Evolutionary conservation across 2,113 vertebrate genomes (phyloP), one percentile per base, ranked within the genome.

Genomic region (Pandion haliaetus): DNA sequence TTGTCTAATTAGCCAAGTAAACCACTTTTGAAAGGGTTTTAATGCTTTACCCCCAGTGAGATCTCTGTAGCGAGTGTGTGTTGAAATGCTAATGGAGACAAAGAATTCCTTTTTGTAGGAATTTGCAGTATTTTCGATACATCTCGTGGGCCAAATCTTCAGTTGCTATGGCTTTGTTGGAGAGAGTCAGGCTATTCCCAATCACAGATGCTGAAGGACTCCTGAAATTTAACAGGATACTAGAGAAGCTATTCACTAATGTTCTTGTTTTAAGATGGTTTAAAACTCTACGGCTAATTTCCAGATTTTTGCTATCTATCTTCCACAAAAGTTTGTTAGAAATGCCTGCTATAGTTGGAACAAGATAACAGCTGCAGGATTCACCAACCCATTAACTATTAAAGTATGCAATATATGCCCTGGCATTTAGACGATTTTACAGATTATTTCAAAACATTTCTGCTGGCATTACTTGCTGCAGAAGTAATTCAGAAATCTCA

Each of bases 1-100:
- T 90, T 93, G 92, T 96, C 97, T 91, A 97, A 95, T 96, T 96
- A 97, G 95, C 94, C 95, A 94, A 76, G 86, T 25, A 92, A 96
- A 94, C 88, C 93, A 91, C 92, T 96, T 83, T 67, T 77, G 84
- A 96, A 92, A 94, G 93, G 72, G 82, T 54, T 97, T 97, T 95
- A 95, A 83, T 90, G 58, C 84, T 90, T 91, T 94, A 91, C 91
- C 93, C 92, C 95, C 96, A 78, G 86, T 72, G 93, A 98, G 89
- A 97, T 90, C 96, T 86, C 93, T 42, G 74, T 58, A 96, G 94
- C 49, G 61, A 73, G 88, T 65, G 82, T 82, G 92, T 81, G 94
- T 95, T 97, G 95, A 97, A 95, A 96, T 95, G 97, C 95, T 96
- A 91, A 95, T 92, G 90, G 91, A 69, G 88, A 90, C 91, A 67